phyloP scores from a whole-genome alignment of 2,113 vertebrate species.

The Pica pica region DNA sequence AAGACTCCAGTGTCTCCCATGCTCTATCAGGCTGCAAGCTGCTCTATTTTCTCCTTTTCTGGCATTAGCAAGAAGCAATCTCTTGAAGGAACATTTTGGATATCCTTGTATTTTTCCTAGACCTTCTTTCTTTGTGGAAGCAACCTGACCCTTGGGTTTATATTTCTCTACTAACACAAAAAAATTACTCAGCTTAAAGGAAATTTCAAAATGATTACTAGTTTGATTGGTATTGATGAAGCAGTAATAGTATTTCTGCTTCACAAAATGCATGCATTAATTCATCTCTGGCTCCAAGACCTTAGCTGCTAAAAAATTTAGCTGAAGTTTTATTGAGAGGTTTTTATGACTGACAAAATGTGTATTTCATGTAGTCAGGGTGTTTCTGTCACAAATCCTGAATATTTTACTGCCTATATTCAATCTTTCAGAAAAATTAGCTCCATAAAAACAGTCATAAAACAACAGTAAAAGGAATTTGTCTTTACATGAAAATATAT shows the following conservation, averaged over 20 bases:
- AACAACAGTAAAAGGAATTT: conserved; percentile 25
- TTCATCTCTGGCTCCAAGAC: conserved; percentile 3
- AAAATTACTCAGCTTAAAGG: not conserved
- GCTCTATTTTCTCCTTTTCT: not conserved
- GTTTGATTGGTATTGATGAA: conserved; percentile 18
- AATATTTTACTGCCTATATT: conserved; percentile 35
- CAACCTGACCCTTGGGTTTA: not conserved
- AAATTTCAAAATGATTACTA: conserved; percentile 3
- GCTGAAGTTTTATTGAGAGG: conserved; percentile 19
- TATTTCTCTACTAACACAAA: not conserved
- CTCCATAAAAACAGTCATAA: conserved; percentile 44
- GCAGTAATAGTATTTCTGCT: conserved; percentile 3
- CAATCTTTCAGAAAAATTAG: conserved; percentile 38
- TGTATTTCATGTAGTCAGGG: conserved; percentile 4
- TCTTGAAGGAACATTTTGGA: not conserved
- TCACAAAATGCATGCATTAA: conserved; percentile 1
- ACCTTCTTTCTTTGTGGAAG: not conserved
- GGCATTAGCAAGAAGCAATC: not conserved
- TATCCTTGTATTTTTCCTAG: not conserved
- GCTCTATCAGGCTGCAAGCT: not conserved
- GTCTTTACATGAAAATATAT: conserved; percentile 26
- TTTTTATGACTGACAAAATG: conserved; percentile 48
- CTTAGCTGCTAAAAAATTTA: not conserved
- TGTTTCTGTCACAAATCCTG: conserved; percentile 23
- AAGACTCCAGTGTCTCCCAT: not conserved